Base-by-base conservation (phyloP, 35 echinoderm and acorn worm genomes). In the Hemicentrotus pulcherrimus region DNA sequence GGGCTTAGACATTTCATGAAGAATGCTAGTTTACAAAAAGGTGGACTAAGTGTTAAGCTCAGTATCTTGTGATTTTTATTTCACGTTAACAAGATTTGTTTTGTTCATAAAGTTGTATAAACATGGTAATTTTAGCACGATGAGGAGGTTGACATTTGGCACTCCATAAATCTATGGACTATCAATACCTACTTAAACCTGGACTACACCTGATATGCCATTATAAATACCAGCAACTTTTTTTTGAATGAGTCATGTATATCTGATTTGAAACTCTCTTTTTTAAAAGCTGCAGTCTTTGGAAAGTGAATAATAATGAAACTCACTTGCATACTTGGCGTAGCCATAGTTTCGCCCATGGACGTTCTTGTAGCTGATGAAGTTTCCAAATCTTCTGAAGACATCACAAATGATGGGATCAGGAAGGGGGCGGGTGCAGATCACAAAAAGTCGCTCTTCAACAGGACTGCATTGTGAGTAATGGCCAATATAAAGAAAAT, bases 311-410 rank as follows among this genome's bases (percentile, higher is more conserved):
- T 90, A 47, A 5, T n/a, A 90, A 47, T 31, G 31, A 90, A 6
- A 61, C 97, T 86, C 59, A 96, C 97, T 94, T 86, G 97, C 95
- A 94, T 85, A 98, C 86, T 95, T 96, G 47, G 97, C 97, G 86
- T 96, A 98, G 28, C 97, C 97, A 94, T 98, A 98, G 95, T 98
- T 98, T 8, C 96, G 92, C 0, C 96, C 96, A 59, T 94, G 87
- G 28, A 98, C 93, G 70, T 94, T 98, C 60, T 96, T 95, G 86
- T 90, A 96, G 92, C 70, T 96, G 91, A 98, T 98, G 11, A 98
- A 85, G 22, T 98, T 92, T 13, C 97, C 97, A 86, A 95, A 98
- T 46, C 97, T 78, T 61, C 96, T 94, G 92, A 98, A 96, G 2
- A 95, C 94, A 47, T 98, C 97, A 35, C 94, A 95, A 13, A 98